These are phyloP conservation scores for Cygnus buccinator DNA, from an alignment of 2,113 vertebrate genomes.

Conservation along the genomic window DNA sequence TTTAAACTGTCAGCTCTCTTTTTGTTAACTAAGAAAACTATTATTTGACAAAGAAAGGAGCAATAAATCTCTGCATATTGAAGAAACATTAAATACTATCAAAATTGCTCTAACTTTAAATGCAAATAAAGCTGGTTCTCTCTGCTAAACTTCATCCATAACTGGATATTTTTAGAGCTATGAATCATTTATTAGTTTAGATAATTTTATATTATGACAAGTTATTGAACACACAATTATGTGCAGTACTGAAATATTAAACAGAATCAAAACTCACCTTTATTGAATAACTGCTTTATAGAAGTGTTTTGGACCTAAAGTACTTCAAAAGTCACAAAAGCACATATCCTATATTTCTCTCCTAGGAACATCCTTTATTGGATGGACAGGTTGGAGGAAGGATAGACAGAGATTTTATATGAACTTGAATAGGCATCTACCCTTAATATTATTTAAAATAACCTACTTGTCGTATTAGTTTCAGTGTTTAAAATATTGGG, in stretches of 20 bases:
- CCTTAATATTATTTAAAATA: neutral
- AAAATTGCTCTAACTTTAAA: neutral
- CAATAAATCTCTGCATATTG: neutral
- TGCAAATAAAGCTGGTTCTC: conserved; percentile 5
- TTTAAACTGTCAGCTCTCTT: neutral
- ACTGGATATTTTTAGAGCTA: neutral
- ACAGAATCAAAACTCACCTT: neutral
- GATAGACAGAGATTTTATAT: neutral
- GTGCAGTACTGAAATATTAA: neutral
- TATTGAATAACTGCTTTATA: neutral
- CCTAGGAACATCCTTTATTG: neutral
- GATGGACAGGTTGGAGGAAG: neutral
- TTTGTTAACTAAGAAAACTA: neutral
- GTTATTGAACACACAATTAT: conserved; percentile 21
- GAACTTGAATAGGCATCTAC: neutral
- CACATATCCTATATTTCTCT: neutral
- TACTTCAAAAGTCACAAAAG: neutral
- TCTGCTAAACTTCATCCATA: neutral
- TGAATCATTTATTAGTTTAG: conserved; percentile 43
- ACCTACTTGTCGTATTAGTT: neutral
- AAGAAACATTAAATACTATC: conserved; percentile 9
- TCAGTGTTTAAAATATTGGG: neutral
- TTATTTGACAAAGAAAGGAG: neutral
- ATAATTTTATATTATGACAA: conserved; percentile 27
- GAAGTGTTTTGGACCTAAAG: neutral